A percentile compares a stretch with the other conserved stretches of the same genome.
These are phyloP conservation scores for Gonioctena quinquepunctata DNA, from an alignment of 1,140 invertebrate genomes.

Conservation along the genomic window DNA sequence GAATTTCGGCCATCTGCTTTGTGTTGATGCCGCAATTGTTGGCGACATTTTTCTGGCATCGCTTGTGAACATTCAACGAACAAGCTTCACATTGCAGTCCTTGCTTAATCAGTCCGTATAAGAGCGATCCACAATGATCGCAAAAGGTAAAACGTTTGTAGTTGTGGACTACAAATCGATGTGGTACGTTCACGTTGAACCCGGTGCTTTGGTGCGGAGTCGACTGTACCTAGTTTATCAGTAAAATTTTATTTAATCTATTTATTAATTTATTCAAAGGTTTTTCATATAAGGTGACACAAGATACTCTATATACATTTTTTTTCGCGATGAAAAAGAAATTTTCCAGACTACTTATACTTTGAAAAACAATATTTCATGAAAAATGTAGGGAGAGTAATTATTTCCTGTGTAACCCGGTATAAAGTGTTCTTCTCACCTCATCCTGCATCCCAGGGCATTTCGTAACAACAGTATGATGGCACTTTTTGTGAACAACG, in stretches of 20 bases:
- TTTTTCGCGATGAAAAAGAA: no score
- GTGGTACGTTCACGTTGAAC: slow-evolving; percentile 98
- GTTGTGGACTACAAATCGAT: slow-evolving; percentile 90
- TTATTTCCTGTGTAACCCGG: no score
- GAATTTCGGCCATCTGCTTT: slow-evolving; percentile 91
- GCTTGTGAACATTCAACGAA: slow-evolving; percentile 97
- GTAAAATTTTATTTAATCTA: no score
- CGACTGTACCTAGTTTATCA: slow-evolving; percentile 1
- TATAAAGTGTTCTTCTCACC: no score
- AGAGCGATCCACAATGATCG: slow-evolving; percentile 96
- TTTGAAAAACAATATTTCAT: no score
- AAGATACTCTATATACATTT: no score
- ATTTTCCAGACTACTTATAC: no score
- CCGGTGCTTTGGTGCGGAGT: slow-evolving; percentile 70
- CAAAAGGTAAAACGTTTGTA: slow-evolving; percentile 99
- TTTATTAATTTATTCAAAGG: no score
- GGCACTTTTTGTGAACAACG: slow-evolving; percentile 97
- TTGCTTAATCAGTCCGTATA: slow-evolving; percentile 96
- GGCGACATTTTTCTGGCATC: slow-evolving; percentile 98
- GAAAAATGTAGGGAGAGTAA: no score
- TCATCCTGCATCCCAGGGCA: slow-evolving; percentile 95
- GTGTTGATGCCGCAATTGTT: slow-evolving; percentile 99
- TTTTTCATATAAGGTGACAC: no score
- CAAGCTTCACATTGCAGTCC: slow-evolving; percentile 98
- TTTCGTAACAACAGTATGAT: slow-evolving; percentile 90